These are phyloP conservation scores for Asarcornis scutulata DNA, from an alignment of 2,113 vertebrate genomes.

Conservation along the genomic window DNA sequence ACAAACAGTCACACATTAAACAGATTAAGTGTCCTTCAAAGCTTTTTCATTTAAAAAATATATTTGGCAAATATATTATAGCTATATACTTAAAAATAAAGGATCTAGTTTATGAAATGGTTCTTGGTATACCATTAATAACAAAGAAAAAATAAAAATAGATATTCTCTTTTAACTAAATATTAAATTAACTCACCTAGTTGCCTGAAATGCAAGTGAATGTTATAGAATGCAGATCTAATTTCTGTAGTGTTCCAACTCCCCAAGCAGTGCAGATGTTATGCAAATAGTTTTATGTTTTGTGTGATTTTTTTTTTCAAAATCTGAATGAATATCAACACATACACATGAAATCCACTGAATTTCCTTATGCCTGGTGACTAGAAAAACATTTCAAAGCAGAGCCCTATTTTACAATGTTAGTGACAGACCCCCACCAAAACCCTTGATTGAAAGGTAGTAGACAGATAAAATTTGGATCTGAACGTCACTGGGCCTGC, in stretches of 20 bases:
- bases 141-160: conserved; percentile 55
- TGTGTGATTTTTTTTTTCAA: conserved; percentile 48
- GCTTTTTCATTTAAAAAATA: conserved; percentile 6
- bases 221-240: conserved; percentile 53
- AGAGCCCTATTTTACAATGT: neutral
- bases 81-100: conserved; percentile 9
- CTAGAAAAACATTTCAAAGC: neutral
- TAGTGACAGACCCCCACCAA: neutral
- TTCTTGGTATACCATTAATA: neutral
- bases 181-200: conserved; percentile 53
- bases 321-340: neutral
- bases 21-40: conserved; percentile 11
- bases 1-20: conserved; percentile 38
- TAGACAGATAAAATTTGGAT: neutral
- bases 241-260: conserved; percentile 62
- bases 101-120: neutral
- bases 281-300: conserved; percentile 70
- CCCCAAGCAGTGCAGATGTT: conserved; percentile 76
- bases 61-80: conserved; percentile 21
- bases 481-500: neutral
- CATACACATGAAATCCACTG: neutral
- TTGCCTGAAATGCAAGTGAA: conserved; percentile 24
- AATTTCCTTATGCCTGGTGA: neutral
- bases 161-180: conserved; percentile 40
- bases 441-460: neutral